A percentile compares a stretch with the other conserved stretches of the same genome.
Evolutionary conservation across 2,797 vertebrate species (phyloP).

Genomic region (Phalanger gymnotis): DNA sequence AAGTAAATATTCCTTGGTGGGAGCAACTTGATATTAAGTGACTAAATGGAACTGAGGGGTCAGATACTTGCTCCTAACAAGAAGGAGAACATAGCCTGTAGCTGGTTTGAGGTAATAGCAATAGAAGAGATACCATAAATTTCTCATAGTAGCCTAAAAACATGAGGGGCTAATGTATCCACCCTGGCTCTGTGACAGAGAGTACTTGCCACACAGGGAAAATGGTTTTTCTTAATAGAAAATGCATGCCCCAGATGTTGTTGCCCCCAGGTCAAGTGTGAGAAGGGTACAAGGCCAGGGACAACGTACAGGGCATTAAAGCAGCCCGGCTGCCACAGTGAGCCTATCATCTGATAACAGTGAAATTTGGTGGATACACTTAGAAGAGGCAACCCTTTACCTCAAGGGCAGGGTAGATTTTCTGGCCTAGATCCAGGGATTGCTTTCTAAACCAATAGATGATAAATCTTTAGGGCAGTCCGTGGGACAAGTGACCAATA

Average conservation of each 20-base stretch:
- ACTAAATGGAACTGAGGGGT: not conserved
- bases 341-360: not conserved
- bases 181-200: not conserved
- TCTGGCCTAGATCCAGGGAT: not conserved
- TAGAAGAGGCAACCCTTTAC: not conserved
- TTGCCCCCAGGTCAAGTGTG: not conserved
- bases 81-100: not conserved
- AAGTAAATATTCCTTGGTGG: not conserved
- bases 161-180: not conserved
- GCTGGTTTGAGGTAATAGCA: not conserved
- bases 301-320: not conserved
- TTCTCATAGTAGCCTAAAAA: not conserved
- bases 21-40: not conserved
- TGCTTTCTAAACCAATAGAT: not conserved
- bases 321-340: not conserved
- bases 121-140: not conserved
- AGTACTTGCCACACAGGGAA: not conserved
- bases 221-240: not conserved
- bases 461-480: not conserved
- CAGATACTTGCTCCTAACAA: not conserved
- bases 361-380: not conserved
- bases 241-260: not conserved
- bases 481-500: fast-evolving
- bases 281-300: not conserved
- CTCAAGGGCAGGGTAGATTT: not conserved